Percentiles rank a stretch among this genome's conserved stretches.
These are phyloP conservation scores for Harpagus bidentatus DNA, from an alignment of 2,113 vertebrate species.

Conservation along the genomic window DNA sequence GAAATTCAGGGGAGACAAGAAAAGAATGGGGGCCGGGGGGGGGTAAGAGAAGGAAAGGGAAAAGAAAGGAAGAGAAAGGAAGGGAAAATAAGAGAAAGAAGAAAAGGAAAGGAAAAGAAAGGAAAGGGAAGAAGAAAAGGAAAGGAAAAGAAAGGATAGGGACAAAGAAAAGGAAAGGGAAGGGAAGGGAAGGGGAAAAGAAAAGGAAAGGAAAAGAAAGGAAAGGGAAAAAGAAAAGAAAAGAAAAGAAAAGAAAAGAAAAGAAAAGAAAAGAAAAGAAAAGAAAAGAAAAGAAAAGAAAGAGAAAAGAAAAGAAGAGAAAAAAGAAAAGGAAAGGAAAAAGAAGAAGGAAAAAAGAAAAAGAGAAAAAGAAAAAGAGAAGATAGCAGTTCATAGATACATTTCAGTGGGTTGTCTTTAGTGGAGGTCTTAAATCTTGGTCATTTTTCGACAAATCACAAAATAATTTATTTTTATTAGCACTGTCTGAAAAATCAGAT, in stretches of 20 bases:
- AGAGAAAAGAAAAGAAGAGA: no score
- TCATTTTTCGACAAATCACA: neutral
- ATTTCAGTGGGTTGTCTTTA: neutral
- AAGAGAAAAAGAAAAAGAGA: accelerated
- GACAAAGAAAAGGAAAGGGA: neutral
- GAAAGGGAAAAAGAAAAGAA: neutral
- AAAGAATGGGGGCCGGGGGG: neutral
- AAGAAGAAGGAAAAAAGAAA: accelerated
- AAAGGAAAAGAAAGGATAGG: no score
- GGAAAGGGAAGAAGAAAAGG: no score
- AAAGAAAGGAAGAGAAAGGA: neutral
- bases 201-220: no score
- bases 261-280: neutral
- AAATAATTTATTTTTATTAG: neutral
- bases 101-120: no score
- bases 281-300: neutral
- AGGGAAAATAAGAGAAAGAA: no score
- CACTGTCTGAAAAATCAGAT: neutral
- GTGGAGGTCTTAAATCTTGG: neutral
- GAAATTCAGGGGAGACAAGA: neutral
- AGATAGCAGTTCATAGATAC: neutral
- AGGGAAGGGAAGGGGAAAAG: no score
- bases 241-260: no score
- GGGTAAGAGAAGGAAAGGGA: no score
- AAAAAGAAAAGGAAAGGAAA: no score